Conservation (phyloP, 2,113 vertebrate species). For the Rousettus leschenaultii region DNA sequence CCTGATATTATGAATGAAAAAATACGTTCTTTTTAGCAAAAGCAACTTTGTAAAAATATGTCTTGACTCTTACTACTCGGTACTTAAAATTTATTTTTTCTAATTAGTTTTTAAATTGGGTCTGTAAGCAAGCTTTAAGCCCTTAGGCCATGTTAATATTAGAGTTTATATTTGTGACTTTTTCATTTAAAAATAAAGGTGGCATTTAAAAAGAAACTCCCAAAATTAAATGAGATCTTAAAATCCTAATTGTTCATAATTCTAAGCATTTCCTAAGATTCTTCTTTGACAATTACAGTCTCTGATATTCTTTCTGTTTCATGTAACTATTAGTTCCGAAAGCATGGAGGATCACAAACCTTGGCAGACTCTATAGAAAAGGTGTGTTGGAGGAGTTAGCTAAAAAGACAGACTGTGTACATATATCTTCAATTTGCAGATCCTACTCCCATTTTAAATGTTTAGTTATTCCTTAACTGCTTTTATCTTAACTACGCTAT, state of each 20-base stretch:
- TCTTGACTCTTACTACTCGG: neutral
- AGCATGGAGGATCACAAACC: neutral
- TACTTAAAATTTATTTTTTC: neutral
- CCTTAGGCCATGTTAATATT: neutral
- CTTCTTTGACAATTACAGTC: neutral
- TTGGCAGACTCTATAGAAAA: conserved; percentile 34
- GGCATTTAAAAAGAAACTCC: neutral
- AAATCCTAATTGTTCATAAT: neutral
- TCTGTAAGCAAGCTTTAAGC: neutral
- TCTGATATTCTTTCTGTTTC: neutral
- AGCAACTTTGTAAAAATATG: neutral
- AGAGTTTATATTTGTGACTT: conserved; percentile 12
- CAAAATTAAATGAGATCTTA: conserved; percentile 27
- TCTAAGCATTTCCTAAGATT: neutral
- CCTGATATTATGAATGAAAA: neutral
- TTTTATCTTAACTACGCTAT: neutral
- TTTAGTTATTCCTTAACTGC: neutral
- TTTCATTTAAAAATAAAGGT: conserved; percentile 35
- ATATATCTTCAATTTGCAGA: neutral
- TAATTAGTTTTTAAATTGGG: neutral
- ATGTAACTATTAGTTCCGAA: conserved; percentile 8
- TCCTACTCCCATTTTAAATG: conserved; percentile 2
- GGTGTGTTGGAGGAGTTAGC: neutral
- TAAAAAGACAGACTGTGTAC: neutral
- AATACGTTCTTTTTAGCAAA: neutral